A percentile compares a stretch with the other conserved stretches of the same genome.
Evolutionary conservation across 2,113 vertebrate species (phyloP).

Genomic region (Cheirogaleus medius): DNA sequence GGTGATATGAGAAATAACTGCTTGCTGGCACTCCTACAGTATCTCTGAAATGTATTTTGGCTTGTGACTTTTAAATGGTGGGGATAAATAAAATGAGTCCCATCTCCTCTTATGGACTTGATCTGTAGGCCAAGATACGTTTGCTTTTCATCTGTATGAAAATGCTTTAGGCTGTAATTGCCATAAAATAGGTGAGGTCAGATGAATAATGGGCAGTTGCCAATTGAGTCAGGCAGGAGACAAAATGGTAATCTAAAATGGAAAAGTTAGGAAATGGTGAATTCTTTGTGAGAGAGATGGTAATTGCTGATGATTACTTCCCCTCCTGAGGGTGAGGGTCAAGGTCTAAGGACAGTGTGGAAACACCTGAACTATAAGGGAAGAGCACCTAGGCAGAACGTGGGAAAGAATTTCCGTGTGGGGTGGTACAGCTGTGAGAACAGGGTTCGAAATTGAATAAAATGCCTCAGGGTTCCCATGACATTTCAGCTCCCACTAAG

Average conservation of each 20-base stretch:
- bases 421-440: neutral
- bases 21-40: conserved; percentile 21
- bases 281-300: neutral
- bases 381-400: neutral
- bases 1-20: conserved; percentile 55
- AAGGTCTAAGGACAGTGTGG: neutral
- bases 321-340: neutral
- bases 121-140: conserved; percentile 55
- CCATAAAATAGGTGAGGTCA: neutral
- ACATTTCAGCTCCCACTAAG: conserved; percentile 1
- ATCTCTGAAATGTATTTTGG: conserved; percentile 64
- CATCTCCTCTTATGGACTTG: conserved; percentile 29
- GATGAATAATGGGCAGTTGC: neutral
- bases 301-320: neutral
- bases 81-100: conserved; percentile 63
- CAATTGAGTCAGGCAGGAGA: neutral
- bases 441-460: neutral
- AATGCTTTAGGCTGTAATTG: conserved; percentile 31
- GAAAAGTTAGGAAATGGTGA: neutral
- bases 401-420: neutral
- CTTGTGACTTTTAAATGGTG: conserved; percentile 70
- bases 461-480: neutral
- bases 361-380: neutral
- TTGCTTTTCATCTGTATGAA: conserved; percentile 73
- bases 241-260: neutral